phyloP scores from a whole-genome alignment of 2,888 invertebrate species.

The Escarpia spicata region DNA sequence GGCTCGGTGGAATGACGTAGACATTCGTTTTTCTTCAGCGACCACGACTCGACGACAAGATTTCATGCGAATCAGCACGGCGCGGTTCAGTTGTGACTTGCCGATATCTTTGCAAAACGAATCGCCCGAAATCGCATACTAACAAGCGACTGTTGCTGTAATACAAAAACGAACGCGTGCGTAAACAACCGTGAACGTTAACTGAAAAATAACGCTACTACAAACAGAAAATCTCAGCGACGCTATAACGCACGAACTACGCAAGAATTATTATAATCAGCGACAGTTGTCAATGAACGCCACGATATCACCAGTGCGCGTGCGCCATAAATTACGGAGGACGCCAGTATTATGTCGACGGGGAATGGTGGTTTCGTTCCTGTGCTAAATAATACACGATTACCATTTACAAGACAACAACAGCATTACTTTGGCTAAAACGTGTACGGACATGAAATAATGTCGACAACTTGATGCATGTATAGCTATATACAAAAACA shows the following conservation, averaged over 20 bases:
- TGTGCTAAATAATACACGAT: neutral
- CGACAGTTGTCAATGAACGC: slow-evolving; percentile 3
- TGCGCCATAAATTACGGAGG: neutral
- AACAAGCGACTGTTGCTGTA: neutral
- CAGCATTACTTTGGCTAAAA: neutral
- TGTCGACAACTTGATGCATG: neutral
- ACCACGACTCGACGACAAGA: neutral
- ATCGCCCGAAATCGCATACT: neutral
- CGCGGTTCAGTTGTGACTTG: neutral
- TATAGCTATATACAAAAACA: neutral
- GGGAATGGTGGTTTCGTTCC: too few species aligned
- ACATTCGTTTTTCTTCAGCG: neutral
- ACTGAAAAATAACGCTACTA: neutral
- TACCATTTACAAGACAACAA: neutral
- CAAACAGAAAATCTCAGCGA: neutral
- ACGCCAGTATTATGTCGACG: neutral
- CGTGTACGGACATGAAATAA: neutral
- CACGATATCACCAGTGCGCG: neutral
- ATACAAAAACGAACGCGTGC: neutral
- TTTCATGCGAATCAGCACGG: neutral
- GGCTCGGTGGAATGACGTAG: neutral
- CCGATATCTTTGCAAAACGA: neutral
- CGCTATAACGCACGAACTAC: neutral
- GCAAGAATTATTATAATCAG: slow-evolving; percentile 16
- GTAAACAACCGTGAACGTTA: slow-evolving; percentile 10